Conservation (phyloP, 92 coral and sea anemone species). For the Heliopora coerulea region DNA sequence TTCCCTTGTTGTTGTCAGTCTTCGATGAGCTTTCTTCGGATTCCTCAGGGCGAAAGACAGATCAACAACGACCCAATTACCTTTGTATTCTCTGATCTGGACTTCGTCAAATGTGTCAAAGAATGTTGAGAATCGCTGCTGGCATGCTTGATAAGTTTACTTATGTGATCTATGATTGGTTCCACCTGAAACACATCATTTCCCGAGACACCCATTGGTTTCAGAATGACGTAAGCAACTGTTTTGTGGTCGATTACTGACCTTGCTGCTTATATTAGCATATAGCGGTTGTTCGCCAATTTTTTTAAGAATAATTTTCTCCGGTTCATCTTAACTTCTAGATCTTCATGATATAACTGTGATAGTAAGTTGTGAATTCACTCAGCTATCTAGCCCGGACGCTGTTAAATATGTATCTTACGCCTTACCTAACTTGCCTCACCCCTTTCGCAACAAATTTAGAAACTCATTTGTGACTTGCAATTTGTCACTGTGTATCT, state of each 20-base stretch:
- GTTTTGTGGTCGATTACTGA: constrained; percentile 26
- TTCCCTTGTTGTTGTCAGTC: neutral
- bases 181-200: constrained; percentile 24
- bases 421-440: no score
- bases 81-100: neutral
- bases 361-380: no score
- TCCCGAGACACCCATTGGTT: constrained; percentile 43
- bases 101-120: constrained; percentile 18
- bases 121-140: constrained; percentile 34
- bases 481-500: no score
- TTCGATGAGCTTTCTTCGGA: constrained; percentile 3
- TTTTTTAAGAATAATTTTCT: no score
- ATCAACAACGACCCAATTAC: constrained; percentile 4
- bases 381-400: no score
- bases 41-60: constrained; percentile 10
- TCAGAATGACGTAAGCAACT: constrained; percentile 30
- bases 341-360: no score
- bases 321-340: no score
- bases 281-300: no score
- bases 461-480: no score
- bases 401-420: no score
- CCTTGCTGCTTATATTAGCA: constrained; percentile 4
- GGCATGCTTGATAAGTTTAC: constrained; percentile 37
- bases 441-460: no score
- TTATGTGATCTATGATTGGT: constrained; percentile 19